Evolutionary conservation across 2,888 invertebrate genomes (phyloP).

Genomic region (Dyspetes luteomarginatus): DNA sequence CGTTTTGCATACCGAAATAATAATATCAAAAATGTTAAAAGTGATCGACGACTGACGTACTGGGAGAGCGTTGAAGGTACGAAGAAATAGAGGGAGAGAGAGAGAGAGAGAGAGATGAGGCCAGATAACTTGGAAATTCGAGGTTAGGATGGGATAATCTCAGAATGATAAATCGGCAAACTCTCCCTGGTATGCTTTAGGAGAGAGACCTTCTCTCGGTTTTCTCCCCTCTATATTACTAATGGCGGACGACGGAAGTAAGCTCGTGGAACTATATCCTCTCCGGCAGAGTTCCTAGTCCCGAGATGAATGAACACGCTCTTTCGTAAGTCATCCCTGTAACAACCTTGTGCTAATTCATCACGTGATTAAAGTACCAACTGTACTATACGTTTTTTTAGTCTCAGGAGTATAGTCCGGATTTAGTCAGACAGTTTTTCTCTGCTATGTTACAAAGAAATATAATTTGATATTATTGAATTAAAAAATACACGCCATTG

Average conservation of each 20-base stretch:
- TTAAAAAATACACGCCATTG: no score
- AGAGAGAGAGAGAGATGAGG: conserved; percentile 40
- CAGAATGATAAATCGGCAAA: conserved; percentile 54
- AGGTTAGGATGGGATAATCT: conserved; percentile 51
- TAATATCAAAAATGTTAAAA: not conserved
- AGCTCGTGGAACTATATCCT: conserved; percentile 54
- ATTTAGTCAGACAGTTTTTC: not conserved
- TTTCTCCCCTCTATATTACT: conserved; percentile 23
- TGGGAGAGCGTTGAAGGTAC: conserved; percentile 30
- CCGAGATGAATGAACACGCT: conserved; percentile 52
- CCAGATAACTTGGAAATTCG: conserved; percentile 51
- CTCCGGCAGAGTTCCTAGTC: conserved; percentile 27
- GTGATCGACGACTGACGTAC: conserved; percentile 1
- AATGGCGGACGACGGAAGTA: conserved; percentile 55
- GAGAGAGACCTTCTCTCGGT: conserved; percentile 31
- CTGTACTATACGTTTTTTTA: conserved; percentile 4
- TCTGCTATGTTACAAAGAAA: not conserved
- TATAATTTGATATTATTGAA: no score
- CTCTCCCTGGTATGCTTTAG: conserved; percentile 7
- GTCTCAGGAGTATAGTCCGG: not conserved
- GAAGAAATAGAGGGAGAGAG: conserved; percentile 34
- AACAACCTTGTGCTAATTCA: conserved; percentile 37
- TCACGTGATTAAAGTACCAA: conserved; percentile 34
- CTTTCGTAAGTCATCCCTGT: conserved; percentile 26
- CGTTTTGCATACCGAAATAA: no score